phyloP scores from a whole-genome alignment of 2,113 vertebrate species.

The Ceyx margarethae region DNA sequence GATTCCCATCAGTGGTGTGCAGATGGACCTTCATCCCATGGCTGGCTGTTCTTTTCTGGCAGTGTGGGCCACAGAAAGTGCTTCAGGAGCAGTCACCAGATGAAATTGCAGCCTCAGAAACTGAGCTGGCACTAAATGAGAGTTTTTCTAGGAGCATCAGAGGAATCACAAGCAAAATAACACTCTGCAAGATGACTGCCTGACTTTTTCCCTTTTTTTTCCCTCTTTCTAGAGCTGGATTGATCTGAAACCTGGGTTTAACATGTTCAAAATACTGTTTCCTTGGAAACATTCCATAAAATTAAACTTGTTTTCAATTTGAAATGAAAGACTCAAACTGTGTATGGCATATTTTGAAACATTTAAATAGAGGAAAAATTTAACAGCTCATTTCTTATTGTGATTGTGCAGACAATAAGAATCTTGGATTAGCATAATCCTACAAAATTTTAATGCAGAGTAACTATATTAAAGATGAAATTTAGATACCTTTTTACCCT shows the following conservation, averaged over 20 bases:
- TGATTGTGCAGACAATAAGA: conserved; percentile 35
- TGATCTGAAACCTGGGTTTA: conserved; percentile 7
- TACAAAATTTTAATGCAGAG: neutral
- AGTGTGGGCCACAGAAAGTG: neutral
- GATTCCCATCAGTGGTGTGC: neutral
- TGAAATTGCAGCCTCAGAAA: neutral
- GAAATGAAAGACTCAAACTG: conserved; percentile 7
- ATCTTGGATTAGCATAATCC: conserved; percentile 3
- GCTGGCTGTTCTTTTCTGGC: neutral
- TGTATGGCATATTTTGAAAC: conserved; percentile 56
- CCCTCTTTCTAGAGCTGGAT: neutral
- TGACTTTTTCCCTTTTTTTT: neutral
- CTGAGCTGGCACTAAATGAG: neutral
- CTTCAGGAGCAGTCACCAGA: neutral
- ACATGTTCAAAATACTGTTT: conserved; percentile 40
- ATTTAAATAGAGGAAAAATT: conserved; percentile 21
- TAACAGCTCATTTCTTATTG: conserved; percentile 33
- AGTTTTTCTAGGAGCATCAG: neutral
- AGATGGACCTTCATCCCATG: neutral
- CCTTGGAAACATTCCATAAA: conserved; percentile 49
- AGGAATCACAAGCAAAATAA: neutral
- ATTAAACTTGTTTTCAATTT: conserved; percentile 48
- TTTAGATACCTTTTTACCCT: neutral
- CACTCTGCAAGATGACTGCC: neutral
- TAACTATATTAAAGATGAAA: neutral